Evolutionary conservation across 2,888 invertebrate species (phyloP).

Genomic region (Pterostichus madidus): DNA sequence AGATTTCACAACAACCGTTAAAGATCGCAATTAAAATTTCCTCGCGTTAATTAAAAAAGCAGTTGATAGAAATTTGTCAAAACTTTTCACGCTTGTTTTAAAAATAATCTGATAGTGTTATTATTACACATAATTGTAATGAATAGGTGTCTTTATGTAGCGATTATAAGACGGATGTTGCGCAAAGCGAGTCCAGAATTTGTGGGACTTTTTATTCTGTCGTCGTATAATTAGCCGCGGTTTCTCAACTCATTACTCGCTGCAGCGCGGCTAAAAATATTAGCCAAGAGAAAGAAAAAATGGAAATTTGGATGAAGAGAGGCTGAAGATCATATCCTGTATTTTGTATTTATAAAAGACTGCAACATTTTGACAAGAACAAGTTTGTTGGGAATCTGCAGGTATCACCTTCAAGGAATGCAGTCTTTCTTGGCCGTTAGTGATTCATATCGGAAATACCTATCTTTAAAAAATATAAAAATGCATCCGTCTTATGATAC

Average conservation of each 20-base stretch:
- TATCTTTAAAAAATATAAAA: conserved; percentile 6
- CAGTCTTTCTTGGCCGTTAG: background rate
- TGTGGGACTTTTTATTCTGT: conserved; percentile 39
- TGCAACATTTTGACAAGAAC: background rate
- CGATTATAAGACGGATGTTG: conserved; percentile 49
- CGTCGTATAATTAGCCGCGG: conserved; percentile 51
- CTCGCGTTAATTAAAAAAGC: background rate
- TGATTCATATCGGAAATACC: conserved; percentile 9
- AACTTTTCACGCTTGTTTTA: background rate
- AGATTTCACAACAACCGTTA: no score
- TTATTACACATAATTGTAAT: conserved; percentile 29
- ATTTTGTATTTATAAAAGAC: background rate
- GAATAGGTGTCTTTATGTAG: conserved; percentile 44
- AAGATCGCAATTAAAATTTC: no score
- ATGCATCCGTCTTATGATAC: background rate
- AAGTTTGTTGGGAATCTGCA: background rate
- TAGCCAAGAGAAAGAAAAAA: background rate
- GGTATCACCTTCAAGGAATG: conserved; percentile 7
- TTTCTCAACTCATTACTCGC: conserved; percentile 51
- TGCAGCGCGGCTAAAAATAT: conserved; percentile 20
- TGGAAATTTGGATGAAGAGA: background rate
- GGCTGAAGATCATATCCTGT: no score
- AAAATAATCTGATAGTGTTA: conserved; percentile 15
- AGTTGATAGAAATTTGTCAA: background rate
- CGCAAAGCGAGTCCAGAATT: conserved; percentile 39